Base-by-base conservation (phyloP, 2,113 vertebrate genomes). In the Hucho hucho region DNA sequence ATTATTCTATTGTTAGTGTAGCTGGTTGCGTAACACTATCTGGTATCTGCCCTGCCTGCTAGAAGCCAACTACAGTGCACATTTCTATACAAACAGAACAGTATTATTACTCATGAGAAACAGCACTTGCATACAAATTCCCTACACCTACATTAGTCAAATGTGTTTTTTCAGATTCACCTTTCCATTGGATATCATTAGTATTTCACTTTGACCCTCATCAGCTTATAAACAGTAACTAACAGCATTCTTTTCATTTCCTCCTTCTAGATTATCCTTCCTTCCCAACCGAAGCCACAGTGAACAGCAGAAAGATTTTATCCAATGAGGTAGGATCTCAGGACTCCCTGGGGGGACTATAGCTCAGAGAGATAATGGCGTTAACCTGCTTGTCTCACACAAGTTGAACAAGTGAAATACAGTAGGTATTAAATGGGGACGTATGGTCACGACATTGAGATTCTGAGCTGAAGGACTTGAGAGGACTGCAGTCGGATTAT, bases 231-330 rank as follows among this genome's bases (percentile, higher is more conserved):
- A 22, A n/a, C n/a, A n/a, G 2, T 61, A 61, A 61, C n/a, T 61
- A 61, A 61, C 58, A n/a, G 20, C 16, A 65, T 65, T 28, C 43
- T 46, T 28, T n/a, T 49, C 24, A 20, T 67, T 61, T 53, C 16
- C 47, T 46, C 18, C 26, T 37, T 32, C 76, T 73, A 94, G 93
- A 84, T 86, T 94, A 82, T 92, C 92, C 64, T 92, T 94, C 79
- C 88, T 92, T 75, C 91, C 91, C 14, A 93, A 90, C 79, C 89
- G 89, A 37, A 91, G 90, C 83, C 88, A 92, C 88, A 92, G 92
- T 3, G 91, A 93, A 93, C 4, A 88, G 91, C 26, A 86, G 74
- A 28, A 91, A 80, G 22, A 91, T 94, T 29, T 87, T 94, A 26
- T 86, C 89, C 69, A 90, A 89, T 3, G 93, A 94, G 70, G 86